Evolutionary conservation across 53 echinoderm and acorn worm genomes (phyloP).

Genomic region (Hippasteria phrygiana): DNA sequence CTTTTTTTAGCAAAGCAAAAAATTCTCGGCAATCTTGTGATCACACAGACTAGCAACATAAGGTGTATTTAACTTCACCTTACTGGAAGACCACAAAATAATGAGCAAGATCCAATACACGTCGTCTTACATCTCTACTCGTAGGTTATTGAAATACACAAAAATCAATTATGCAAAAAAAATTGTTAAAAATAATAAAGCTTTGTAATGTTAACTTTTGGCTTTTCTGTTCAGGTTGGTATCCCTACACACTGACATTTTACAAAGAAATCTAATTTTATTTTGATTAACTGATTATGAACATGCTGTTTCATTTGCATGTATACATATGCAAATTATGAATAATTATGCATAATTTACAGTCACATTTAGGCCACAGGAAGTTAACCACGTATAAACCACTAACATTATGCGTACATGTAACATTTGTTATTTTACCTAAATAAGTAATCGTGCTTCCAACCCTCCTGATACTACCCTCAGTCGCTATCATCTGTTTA

Average conservation of each 20-base stretch:
- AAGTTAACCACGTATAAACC: conserved; percentile 27
- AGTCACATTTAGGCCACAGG: conserved; percentile 35
- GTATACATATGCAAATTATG: conserved; percentile 4
- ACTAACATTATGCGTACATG: conserved; percentile 52
- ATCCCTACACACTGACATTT: conserved; percentile 29
- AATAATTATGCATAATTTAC: conserved; percentile 45
- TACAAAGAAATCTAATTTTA: conserved; percentile 45
- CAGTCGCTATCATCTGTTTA: conserved; percentile 15
- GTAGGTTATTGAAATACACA: conserved; percentile 46
- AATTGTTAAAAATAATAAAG: conserved; percentile 47
- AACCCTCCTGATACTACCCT: not conserved
- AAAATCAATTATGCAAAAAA: conserved; percentile 18
- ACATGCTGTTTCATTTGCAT: conserved; percentile 28
- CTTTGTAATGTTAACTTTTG: conserved; percentile 10
- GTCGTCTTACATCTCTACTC: conserved; percentile 23
- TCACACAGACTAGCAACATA: conserved; percentile 51
- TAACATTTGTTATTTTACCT: conserved; percentile 51
- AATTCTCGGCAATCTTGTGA: conserved; percentile 17
- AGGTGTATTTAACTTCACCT: conserved; percentile 5
- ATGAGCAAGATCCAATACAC: conserved; percentile 39
- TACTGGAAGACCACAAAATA: conserved; percentile 61
- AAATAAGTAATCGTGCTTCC: conserved; percentile 27
- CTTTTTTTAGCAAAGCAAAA: conserved; percentile 47
- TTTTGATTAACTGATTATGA: not conserved
- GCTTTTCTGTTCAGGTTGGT: conserved; percentile 17